Percentiles rank a stretch among this genome's conserved stretches.
These are phyloP conservation scores for Fabriciana adippe DNA, from an alignment of 2,888 invertebrate genomes.

Conservation along the genomic window DNA sequence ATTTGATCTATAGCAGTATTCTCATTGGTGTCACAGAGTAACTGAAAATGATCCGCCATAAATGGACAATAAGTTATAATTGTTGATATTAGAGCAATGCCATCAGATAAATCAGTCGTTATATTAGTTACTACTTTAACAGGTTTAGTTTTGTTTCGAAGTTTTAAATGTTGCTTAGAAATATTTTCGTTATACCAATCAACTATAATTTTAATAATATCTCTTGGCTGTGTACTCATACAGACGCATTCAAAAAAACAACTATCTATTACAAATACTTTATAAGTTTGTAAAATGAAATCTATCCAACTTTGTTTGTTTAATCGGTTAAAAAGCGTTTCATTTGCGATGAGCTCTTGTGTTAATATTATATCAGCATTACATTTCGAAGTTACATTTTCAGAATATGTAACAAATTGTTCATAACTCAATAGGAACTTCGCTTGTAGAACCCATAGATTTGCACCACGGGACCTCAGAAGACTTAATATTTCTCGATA, in stretches of 20 bases:
- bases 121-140: constrained; percentile 68
- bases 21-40: constrained; percentile 71
- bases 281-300: constrained; percentile 83
- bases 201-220: constrained; percentile 62
- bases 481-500: constrained; percentile 66
- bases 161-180: constrained; percentile 51
- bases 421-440: constrained; percentile 68
- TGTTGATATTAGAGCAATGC: constrained; percentile 79
- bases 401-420: constrained; percentile 62
- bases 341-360: constrained; percentile 55
- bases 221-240: constrained; percentile 57
- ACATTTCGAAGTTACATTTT: constrained; percentile 58
- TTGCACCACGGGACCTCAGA: constrained; percentile 63
- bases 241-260: constrained; percentile 75
- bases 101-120: constrained; percentile 78
- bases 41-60: constrained; percentile 67
- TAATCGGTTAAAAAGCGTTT: constrained; percentile 58
- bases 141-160: constrained; percentile 50
- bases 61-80: constrained; percentile 84
- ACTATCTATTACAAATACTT: constrained; percentile 78
- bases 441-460: constrained; percentile 62
- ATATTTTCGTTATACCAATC: constrained; percentile 69
- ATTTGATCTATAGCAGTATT: constrained; percentile 56
- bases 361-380: constrained; percentile 62
- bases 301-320: constrained; percentile 83